Evolutionary conservation across 2,797 vertebrate genomes (phyloP), one percentile per base, ranked within the genome.

Genomic region (Decapterus maruadsi): DNA sequence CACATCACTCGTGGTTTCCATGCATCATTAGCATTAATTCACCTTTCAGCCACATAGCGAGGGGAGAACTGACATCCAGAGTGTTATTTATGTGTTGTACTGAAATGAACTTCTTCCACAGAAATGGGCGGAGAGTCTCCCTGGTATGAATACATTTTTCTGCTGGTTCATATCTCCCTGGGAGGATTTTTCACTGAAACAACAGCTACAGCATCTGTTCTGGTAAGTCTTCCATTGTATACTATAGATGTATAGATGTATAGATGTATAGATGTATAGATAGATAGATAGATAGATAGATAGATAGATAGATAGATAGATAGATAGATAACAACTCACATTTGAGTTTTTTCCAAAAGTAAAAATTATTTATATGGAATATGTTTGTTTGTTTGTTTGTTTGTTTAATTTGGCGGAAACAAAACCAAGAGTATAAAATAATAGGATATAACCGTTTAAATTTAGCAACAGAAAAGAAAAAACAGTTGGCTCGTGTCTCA

Each of bases 101-200:
- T 9, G 36, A 82, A 75, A 6, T 36, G 4, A 8, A 43, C 12
- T 16, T 34, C 19, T 80, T 80, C 38, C 60, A 29, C 0, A 10
- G 75, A 79, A 81, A 29, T 56, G 0, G 0, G 8, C 11, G 9
- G n/a, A 72, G n/a, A 22, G 4, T 20, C 20, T 46, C 9, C 19
- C 16, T 22, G 29, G 53, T 22, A 45, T 6, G 5, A 22, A 6
- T 34, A 34, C 19, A 4, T 13, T 43, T 8, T 45, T 38, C 5
- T 13, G 8, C 17, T 42, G 45, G 6, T 9, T 3, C 46, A 22
- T 9, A 36, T 59, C 13, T 16, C 6, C 4, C 45, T 45, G 31
- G 13, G 11, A 1, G 12, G 34, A 58, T 65, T 73, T 34, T 34
- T 34, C 31, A 34, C 31, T 34, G 4, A 34, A 1, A 26, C 31